phyloP scores from a whole-genome alignment of 1,140 invertebrate species.

The Ostrea denselamellosa region DNA sequence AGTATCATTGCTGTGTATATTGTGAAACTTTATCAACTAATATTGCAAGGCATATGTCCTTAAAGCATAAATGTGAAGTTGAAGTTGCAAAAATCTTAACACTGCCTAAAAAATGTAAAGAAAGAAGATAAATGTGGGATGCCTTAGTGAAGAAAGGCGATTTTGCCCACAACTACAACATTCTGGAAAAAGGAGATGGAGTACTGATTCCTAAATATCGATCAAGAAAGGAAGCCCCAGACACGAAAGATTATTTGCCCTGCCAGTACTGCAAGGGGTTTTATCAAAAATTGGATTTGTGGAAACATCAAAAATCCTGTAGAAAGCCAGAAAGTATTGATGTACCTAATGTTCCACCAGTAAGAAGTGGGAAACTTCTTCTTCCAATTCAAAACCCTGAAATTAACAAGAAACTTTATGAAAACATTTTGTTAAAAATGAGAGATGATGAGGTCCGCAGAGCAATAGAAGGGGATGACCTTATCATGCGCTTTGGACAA shows the following conservation, averaged over 20 bases:
- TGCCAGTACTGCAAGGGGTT: constrained; percentile 11
- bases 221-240: not conserved
- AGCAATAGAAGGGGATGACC: not conserved
- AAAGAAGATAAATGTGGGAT: constrained; percentile 33
- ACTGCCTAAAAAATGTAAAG: constrained; percentile 14
- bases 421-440: not conserved
- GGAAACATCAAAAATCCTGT: constrained; percentile 40
- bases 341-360: not conserved
- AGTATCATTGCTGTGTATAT: constrained; percentile 32
- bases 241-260: constrained; percentile 9
- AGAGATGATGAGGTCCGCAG: constrained; percentile 12
- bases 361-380: not conserved
- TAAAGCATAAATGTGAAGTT: constrained; percentile 1
- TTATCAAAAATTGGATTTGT: not conserved
- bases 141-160: constrained; percentile 29
- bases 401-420: not conserved
- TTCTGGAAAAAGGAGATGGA: constrained; percentile 25
- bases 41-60: constrained; percentile 30
- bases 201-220: constrained; percentile 44
- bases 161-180: constrained; percentile 30
- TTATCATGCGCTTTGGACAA: constrained; percentile 9
- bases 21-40: constrained; percentile 30
- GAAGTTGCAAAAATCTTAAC: constrained; percentile 40
- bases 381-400: not conserved
- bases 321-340: not conserved